phyloP scores from a whole-genome alignment of 1,140 invertebrate genomes.

The Panonychus citri region DNA sequence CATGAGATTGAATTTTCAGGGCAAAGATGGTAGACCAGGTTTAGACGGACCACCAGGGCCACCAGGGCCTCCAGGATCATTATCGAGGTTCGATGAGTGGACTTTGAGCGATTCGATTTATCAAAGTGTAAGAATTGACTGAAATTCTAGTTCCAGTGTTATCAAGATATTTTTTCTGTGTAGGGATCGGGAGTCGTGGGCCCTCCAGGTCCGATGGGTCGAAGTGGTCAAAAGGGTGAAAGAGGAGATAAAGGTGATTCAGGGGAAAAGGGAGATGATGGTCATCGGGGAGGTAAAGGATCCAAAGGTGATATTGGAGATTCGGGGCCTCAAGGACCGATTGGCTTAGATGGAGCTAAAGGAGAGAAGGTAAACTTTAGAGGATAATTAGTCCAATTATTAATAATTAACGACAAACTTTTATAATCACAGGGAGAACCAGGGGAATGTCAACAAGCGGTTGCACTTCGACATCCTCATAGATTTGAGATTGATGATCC shows the following conservation, averaged over 20 bases:
- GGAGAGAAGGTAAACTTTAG: not conserved
- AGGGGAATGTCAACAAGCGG: not conserved
- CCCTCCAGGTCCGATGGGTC: not conserved
- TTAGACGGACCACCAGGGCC: not conserved
- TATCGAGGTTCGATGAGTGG: not conserved
- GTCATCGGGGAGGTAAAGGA: not conserved
- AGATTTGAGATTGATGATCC: not conserved
- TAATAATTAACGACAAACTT: not conserved
- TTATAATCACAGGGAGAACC: not conserved
- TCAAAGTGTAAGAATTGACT: not conserved
- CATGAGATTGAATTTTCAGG: not conserved
- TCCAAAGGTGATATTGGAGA: not conserved
- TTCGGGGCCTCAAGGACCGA: not conserved
- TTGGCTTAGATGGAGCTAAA: not conserved
- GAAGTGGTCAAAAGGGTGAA: not conserved
- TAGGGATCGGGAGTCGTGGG: not conserved
- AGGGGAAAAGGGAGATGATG: not conserved
- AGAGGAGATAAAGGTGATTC: not conserved
- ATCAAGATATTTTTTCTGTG: not conserved
- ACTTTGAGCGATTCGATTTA: not conserved
- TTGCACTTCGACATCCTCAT: not conserved
- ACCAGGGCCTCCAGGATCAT: not conserved
- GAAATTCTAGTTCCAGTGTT: not conserved
- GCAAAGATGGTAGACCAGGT: not conserved
- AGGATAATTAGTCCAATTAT: not conserved